phyloP scores from a whole-genome alignment of 2,888 invertebrate species.

The Lasioglossum leucozonium region DNA sequence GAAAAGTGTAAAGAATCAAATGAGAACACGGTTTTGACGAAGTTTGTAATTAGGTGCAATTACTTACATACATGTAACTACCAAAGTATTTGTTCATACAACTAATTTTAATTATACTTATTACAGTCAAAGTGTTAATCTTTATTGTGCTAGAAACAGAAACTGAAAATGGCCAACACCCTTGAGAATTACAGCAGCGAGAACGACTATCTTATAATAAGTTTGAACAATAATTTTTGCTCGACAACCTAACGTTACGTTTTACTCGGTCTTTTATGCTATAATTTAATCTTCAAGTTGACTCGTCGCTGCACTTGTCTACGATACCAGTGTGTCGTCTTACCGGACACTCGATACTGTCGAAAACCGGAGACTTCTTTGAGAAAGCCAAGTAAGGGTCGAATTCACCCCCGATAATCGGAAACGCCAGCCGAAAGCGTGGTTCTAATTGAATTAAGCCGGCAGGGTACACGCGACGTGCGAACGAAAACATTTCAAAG shows the following conservation, averaged over 20 bases:
- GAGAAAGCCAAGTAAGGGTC: conserved; percentile 51
- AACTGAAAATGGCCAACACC: not conserved
- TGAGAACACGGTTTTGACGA: too few species aligned
- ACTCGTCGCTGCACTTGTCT: conserved; percentile 33
- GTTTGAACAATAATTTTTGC: not conserved
- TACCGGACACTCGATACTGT: conserved; percentile 66
- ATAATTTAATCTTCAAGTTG: not conserved
- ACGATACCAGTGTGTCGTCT: conserved; percentile 59
- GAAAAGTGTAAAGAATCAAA: too few species aligned
- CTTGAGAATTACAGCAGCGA: not conserved
- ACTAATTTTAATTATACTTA: too few species aligned
- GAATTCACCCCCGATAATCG: conserved; percentile 48
- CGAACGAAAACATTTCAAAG: conserved; percentile 12
- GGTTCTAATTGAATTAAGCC: conserved; percentile 55
- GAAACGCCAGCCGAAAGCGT: conserved; percentile 33
- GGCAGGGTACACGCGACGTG: not conserved
- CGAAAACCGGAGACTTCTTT: conserved; percentile 62
- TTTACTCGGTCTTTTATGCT: not conserved
- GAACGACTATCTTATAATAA: not conserved
- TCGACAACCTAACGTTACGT: not conserved
- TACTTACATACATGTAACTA: too few species aligned
- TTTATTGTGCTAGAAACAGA: not conserved
- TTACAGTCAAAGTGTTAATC: not conserved
- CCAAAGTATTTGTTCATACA: too few species aligned
- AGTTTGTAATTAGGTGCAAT: too few species aligned